Base-by-base conservation (phyloP, 2,797 vertebrate genomes). In the Sebastiscus tertius region DNA sequence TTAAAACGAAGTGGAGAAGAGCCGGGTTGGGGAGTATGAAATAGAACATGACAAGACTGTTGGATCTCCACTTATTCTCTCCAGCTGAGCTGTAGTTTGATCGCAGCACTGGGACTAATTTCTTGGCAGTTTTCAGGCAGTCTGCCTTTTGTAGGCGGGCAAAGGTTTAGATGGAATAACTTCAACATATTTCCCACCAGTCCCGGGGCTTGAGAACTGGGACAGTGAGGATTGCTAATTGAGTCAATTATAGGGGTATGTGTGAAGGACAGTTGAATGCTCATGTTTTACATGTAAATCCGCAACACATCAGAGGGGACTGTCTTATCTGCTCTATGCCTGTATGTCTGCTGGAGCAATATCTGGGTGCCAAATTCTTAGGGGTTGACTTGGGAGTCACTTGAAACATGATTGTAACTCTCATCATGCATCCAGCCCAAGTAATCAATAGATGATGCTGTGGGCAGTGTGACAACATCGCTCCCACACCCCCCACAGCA, bases 41-140 rank as follows among this genome's bases (percentile, higher is more conserved):
- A 93, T 88, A 65, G 88, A 91, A 94, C 91, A 91, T 92, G 93
- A 94, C 94, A 93, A 89, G 92, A 90, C 88, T 83, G 90, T 93
- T 93, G 92, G 93, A 93, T 94, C 90, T 87, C 79, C 87, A 81
- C 84, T 94, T 91, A 88, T 88, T 93, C 91, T 90, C 89, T 89
- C 91, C 89, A 94, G 92, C 91, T 91, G 92, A 91, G 90, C 87
- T 76, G 72, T 13, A 76, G 91, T 84, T 92, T 94, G 93, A 95
- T 93, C 75, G 83, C 80, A 93, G 91, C 91, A 46, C 88, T 92
- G 93, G 92, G 93, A 93, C 90, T 93, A 93, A 94, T 95, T 94
- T 93, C 93, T 91, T 88, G 82, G 85, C 87, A 89, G 87, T 93
- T 92, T 92, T 84, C 83, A 88, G 86, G 90, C 83, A 85, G 87